A percentile compares a stretch with the other conserved stretches of the same genome.
Evolutionary conservation across 2,888 invertebrate species (phyloP).

Genomic region (Spatulosminthurus flaviceps): DNA sequence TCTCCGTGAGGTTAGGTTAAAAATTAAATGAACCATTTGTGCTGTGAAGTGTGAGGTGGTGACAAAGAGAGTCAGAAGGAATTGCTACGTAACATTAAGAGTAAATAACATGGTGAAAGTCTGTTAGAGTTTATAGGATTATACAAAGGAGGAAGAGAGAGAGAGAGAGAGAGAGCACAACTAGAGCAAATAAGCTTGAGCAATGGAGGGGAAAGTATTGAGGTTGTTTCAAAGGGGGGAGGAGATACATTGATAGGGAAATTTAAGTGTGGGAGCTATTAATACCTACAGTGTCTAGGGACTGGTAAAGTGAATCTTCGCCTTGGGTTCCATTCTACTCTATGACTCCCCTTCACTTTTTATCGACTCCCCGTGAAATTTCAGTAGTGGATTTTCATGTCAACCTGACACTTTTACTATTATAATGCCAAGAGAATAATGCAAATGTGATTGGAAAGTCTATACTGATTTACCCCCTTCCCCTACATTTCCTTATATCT

Average conservation of each 20-base stretch:
- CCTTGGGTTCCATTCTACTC: not conserved
- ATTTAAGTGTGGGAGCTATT: not conserved
- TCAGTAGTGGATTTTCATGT: constrained; percentile 37
- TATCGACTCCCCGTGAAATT: constrained; percentile 33
- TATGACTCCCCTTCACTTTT: constrained; percentile 15
- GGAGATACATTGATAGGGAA: constrained; percentile 7
- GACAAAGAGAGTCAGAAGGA: too few relatives aligned
- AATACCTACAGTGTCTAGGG: not conserved
- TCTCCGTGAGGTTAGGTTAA: too few relatives aligned
- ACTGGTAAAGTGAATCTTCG: constrained; percentile 20
- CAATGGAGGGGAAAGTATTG: not conserved
- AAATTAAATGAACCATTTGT: too few relatives aligned
- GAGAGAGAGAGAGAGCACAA: not conserved
- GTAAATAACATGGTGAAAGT: too few relatives aligned
- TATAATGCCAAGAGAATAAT: constrained; percentile 22
- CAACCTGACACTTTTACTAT: constrained; percentile 33
- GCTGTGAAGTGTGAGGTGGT: too few relatives aligned
- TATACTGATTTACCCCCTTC: not conserved
- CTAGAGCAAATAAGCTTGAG: not conserved
- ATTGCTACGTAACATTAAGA: too few relatives aligned
- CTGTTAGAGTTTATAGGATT: too few relatives aligned
- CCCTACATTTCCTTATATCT: not conserved
- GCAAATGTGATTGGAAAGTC: constrained; percentile 23
- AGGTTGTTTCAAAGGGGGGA: too few relatives aligned
- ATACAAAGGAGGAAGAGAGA: too few relatives aligned